Conservation (phyloP, 1,140 invertebrate genomes). For the Heterodera carotae region DNA sequence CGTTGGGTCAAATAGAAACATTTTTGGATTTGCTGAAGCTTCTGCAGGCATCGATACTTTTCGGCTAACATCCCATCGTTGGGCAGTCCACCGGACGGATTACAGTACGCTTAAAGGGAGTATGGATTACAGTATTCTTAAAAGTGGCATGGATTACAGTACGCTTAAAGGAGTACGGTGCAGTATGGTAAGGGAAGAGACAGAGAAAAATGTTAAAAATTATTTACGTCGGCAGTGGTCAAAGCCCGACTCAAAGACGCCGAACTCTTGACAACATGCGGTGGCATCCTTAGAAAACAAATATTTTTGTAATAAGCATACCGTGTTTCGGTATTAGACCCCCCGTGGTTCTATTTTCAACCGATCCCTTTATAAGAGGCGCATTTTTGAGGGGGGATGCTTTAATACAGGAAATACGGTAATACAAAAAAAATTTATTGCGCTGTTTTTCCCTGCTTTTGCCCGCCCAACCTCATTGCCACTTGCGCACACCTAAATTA, state of each 20-base stretch:
- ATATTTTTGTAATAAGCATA: slow-evolving; percentile 35
- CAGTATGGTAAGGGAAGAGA: no score
- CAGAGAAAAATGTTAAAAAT: not conserved
- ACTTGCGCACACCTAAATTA: slow-evolving; percentile 7
- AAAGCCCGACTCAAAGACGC: slow-evolving; percentile 62
- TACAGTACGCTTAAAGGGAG: slow-evolving; percentile 54
- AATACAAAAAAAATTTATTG: no score
- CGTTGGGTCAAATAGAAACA: slow-evolving; percentile 64
- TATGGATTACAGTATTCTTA: slow-evolving; percentile 61
- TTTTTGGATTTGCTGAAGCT: slow-evolving; percentile 61
- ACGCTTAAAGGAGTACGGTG: slow-evolving; percentile 37
- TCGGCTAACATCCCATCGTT: slow-evolving; percentile 63
- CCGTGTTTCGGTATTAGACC: no score
- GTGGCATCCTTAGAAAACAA: slow-evolving; percentile 55
- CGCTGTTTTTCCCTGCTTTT: not conserved
- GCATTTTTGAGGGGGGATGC: no score
- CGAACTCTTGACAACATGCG: slow-evolving; percentile 61
- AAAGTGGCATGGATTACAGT: slow-evolving; percentile 57
- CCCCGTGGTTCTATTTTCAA: no score
- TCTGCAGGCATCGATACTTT: slow-evolving; percentile 62
- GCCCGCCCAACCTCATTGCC: slow-evolving; percentile 10
- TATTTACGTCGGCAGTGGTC: slow-evolving; percentile 59
- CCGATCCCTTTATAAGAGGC: not conserved
- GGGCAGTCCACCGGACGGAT: slow-evolving; percentile 61
- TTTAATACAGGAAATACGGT: no score